phyloP scores from a whole-genome alignment of 2,888 invertebrate species.

The Euspilapteryx auroguttella region DNA sequence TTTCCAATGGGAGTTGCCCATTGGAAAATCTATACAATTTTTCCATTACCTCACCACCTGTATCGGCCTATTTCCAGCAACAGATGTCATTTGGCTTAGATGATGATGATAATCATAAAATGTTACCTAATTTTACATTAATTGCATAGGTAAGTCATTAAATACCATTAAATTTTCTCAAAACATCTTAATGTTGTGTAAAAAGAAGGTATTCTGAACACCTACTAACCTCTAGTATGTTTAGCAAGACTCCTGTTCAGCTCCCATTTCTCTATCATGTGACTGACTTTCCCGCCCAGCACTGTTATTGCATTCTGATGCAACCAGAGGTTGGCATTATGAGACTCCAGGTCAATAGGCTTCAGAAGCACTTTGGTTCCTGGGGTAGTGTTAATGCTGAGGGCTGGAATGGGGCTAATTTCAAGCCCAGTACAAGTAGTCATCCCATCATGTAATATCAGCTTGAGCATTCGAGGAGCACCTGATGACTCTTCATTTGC shows the following conservation, averaged over 20 bases:
- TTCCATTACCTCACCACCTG: no score
- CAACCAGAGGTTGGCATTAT: constrained; percentile 75
- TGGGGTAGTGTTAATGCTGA: constrained; percentile 84
- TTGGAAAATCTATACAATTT: no score
- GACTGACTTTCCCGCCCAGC: constrained; percentile 82
- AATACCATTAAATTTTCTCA: no score
- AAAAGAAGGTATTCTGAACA: no score
- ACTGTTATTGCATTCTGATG: constrained; percentile 67
- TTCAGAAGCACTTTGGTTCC: constrained; percentile 76
- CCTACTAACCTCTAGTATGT: constrained; percentile 55
- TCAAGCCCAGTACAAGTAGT: constrained; percentile 78
- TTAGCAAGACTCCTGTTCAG: constrained; percentile 66
- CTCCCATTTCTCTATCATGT: constrained; percentile 89
- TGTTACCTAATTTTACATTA: no score
- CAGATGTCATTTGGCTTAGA: no score
- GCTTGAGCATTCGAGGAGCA: constrained; percentile 82
- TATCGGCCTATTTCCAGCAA: no score
- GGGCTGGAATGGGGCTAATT: constrained; percentile 66
- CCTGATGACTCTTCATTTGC: constrained; percentile 81
- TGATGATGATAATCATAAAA: no score
- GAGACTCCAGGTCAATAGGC: constrained; percentile 51
- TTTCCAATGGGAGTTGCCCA: no score
- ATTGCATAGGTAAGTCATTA: no score
- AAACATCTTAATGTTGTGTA: no score
- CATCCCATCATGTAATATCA: constrained; percentile 86